Evolutionary conservation across 1,140 invertebrate genomes (phyloP).

Genomic region (Armadillidium nasatum): DNA sequence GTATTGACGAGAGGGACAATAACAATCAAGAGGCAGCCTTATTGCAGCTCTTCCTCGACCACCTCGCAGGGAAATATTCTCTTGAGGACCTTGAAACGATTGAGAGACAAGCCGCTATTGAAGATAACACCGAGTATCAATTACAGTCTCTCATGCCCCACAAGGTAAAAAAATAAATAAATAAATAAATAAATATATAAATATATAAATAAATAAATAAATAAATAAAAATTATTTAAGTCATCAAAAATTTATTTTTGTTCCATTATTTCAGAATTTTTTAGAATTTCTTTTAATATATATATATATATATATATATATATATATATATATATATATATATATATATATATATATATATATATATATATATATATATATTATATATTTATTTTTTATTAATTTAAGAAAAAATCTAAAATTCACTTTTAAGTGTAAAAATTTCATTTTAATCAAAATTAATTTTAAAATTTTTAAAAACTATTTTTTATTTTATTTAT

Average conservation of each 20-base stretch:
- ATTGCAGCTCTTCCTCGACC: constrained; percentile 38
- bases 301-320: not conserved
- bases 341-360: no score
- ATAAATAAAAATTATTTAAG: not conserved
- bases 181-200: constrained; percentile 1
- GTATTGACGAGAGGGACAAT: not conserved
- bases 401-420: no score
- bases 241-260: not conserved
- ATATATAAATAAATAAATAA: not conserved
- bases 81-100: constrained; percentile 40
- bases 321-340: not conserved
- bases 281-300: not conserved
- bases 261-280: not conserved
- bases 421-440: no score
- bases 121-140: constrained; percentile 42
- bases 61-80: constrained; percentile 38
- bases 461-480: no score
- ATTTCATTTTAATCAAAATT: no score
- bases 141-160: constrained; percentile 35
- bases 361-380: no score
- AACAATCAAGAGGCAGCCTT: constrained; percentile 32
- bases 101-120: constrained; percentile 36
- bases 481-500: no score
- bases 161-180: constrained; percentile 23
- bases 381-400: no score